phyloP scores from a whole-genome alignment of 2,888 invertebrate genomes.

The Philereme transversata region DNA sequence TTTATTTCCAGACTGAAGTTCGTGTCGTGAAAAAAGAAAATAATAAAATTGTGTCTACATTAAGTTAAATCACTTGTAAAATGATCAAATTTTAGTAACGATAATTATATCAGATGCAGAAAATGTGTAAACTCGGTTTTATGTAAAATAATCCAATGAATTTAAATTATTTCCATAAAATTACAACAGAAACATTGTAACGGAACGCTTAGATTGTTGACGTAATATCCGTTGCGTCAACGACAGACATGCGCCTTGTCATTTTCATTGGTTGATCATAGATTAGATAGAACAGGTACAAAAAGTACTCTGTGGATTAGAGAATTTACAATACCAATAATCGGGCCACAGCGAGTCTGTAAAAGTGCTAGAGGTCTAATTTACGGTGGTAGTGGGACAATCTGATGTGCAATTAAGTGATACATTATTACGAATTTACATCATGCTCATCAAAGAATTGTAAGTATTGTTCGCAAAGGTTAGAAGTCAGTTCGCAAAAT shows the following conservation, averaged over 20 bases:
- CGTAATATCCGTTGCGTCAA: conserved; percentile 87
- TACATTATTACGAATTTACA: conserved; percentile 72
- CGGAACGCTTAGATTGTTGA: conserved; percentile 62
- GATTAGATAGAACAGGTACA: conserved; percentile 54
- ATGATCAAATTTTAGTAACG: no score
- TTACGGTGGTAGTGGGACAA: conserved; percentile 78
- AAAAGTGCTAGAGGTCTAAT: conserved; percentile 76
- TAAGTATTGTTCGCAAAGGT: conserved; percentile 80
- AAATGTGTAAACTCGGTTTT: no score
- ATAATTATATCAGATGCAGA: no score
- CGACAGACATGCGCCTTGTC: conserved; percentile 85
- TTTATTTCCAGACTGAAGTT: background rate
- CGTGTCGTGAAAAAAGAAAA: no score
- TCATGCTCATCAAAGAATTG: conserved; percentile 89
- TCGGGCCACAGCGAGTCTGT: conserved; percentile 76
- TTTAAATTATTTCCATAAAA: no score
- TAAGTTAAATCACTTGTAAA: no score
- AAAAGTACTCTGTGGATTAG: conserved; percentile 60
- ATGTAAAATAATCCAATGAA: no score
- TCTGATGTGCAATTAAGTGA: conserved; percentile 81
- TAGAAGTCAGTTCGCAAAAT: conserved; percentile 66
- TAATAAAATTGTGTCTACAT: no score
- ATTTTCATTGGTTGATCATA: conserved; percentile 80
- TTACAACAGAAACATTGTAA: conserved; percentile 6
- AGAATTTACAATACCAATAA: conserved; percentile 74